Conservation (phyloP, 2,888 invertebrate species). For the Ernsta delagoae region DNA sequence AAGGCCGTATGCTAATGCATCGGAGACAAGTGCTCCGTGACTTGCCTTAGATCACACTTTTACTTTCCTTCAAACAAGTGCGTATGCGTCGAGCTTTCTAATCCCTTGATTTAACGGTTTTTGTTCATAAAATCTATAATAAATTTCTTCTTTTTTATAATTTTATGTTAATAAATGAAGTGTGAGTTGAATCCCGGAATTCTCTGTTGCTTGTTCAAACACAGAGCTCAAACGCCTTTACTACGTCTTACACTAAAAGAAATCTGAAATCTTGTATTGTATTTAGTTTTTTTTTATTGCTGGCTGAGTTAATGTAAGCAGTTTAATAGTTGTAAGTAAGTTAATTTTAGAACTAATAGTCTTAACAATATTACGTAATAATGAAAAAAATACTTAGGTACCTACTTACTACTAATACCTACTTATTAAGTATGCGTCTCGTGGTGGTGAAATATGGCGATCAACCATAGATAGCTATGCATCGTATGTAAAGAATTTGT, state of each 20-base stretch:
- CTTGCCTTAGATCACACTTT: conserved; percentile 61
- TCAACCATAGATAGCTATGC: too few species aligned
- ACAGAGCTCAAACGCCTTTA: neutral
- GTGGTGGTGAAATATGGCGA: too few species aligned
- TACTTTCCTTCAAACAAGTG: conserved; percentile 53
- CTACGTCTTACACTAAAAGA: neutral
- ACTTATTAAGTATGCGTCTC: too few species aligned
- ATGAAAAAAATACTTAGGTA: too few species aligned
- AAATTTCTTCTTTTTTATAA: too few species aligned
- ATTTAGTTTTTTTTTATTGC: neutral
- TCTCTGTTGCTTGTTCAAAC: neutral
- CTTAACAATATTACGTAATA: too few species aligned
- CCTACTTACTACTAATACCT: too few species aligned
- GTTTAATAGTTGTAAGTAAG: neutral
- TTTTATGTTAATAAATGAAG: neutral
- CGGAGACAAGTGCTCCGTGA: conserved; percentile 49
- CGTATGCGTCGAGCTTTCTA: conserved; percentile 31
- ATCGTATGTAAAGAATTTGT: too few species aligned
- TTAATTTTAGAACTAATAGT: too few species aligned
- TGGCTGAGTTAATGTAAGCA: neutral
- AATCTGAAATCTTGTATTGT: neutral
- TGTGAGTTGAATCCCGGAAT: conserved; percentile 8
- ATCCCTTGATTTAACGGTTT: conserved; percentile 26
- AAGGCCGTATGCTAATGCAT: conserved; percentile 72
- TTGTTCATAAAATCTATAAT: too few species aligned